Evolutionary conservation across 2,113 vertebrate species (phyloP), one percentile per base, ranked within the genome.

Genomic region (Chunga burmeisteri): DNA sequence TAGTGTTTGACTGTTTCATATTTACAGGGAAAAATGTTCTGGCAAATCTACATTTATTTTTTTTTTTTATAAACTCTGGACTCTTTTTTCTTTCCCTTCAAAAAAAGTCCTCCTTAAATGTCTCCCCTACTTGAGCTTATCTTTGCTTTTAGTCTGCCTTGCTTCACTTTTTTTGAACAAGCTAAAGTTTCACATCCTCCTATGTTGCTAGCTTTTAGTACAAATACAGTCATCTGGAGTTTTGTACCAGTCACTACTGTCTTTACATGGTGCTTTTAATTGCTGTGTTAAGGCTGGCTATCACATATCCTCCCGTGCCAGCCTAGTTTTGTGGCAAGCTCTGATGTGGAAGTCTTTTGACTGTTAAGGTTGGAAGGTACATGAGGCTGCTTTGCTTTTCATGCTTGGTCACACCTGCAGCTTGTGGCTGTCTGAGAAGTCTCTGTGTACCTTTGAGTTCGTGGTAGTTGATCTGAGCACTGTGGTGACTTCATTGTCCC

Each of bases 131-230:
- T 44, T 94, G 65, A 83, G 79, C 67, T 92, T 95, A 71, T 92
- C 62, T 90, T 90, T 86, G 53, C 47, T 94, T 92, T 96, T 68
- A 86, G 65, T 95, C 86, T 88, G 5, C 56, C 95, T 30, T 58
- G 8, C 26, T 84, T 86, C 90, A 49, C 58, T 38, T 56, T 81
- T 79, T 78, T 58, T 70, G 23, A 58, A 65, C 67, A 72, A 59
- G 38, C 27, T 94, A 16, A 67, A 67, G 47, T 79, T 97, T 91
- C 74, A 55, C 19, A 38, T 67, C 61, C 16, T 72, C 44, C n/a
- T 16, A 13, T 86, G 30, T 74, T 89, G 32, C 38, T 84, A 53
- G 56, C 63, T 78, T 93, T 90, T 84, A 55, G 53, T 78, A 56
- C 6, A 75, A 81, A 44, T 62, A 13, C 9, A n/a, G 7, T 85